Evolutionary conservation across 1,140 invertebrate species (phyloP), one percentile per base, ranked within the genome.

Genomic region (Mactra quadrangularis): DNA sequence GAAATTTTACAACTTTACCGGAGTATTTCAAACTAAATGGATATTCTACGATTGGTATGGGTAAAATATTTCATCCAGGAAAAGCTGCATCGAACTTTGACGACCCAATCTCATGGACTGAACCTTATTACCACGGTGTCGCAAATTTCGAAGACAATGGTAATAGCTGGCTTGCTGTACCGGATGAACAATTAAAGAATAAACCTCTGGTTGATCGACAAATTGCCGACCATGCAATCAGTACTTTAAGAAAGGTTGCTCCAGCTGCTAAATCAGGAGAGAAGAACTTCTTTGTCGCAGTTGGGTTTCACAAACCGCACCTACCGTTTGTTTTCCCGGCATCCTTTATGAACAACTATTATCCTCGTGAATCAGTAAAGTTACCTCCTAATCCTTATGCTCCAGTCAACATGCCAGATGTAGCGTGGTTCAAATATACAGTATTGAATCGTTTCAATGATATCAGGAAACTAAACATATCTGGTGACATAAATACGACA

Each of bases 251-350:
- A 41, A 57, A 29, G 45, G 35, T 78, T 38, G 33, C 76, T 25
- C n/a, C 25, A 19, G 60, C 31, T 15, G 76, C 31, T 9, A n/a
- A 35, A 45, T n/a, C 33, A 15, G 76, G 35, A 29, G 62, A 33
- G 2, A 66, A 22, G 9, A 38, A 38, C 2, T 78, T 78, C 47
- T 96, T 97, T 82, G 91, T 97, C 38, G 96, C 96, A 17, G 94
- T 97, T 89, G 97, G 97, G 0, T 97, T 97, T 92, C 96, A 97
- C 86, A 97, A 97, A 90, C 97, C 97, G 25, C 97, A 97, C 86
- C 95, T 97, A 86, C 97, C 97, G n/a, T 94, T 97, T 0, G 97
- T 96, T 89, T 97, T 95, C 93, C 97, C 97, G 0, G 86, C 91
- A 76, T 91, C 95, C 92, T 97, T 95, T 92, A 91, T 96, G 89